Evolutionary conservation across 2,888 invertebrate species (phyloP), one percentile per base, ranked within the genome.

Genomic region (Epistrophe eligans): DNA sequence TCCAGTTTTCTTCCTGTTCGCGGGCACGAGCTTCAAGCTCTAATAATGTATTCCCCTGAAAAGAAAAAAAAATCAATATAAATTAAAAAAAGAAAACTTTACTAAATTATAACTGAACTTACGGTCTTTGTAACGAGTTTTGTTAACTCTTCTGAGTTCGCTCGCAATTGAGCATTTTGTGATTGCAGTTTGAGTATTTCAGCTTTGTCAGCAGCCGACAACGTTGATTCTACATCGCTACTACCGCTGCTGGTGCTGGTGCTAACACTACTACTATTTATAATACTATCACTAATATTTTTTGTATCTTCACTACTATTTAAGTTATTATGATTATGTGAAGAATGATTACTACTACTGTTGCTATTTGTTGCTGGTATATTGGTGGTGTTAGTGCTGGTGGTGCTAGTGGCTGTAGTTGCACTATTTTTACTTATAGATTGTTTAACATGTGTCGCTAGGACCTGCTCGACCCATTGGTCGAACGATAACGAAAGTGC

Each of bases 71-170:
- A 38, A 40, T 24, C 4, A 32, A 8, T 0, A 35, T 9, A 35
- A 5, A 43, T 15, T 43, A 45, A 24, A 32, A n/a, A 11, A 45
- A 24, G 24, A n/a, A 11, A 32, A 45, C 38, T 24, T 40, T 35
- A 57, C 50, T 64, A 71, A 45, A 9, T 76, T 32, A 11, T 50
- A 35, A 13, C 11, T 28, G 9, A 38, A 40, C 95, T 94, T 92
- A 97, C 97, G 89, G 97, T 97, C 91, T 97, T 96, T 89, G 95
- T 95, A 88, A 97, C 96, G 89, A 96, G 95, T 90, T 93, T 94
- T 93, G 96, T 96, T 91, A 97, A 96, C 92, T 96, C 95, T 88
- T 94, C 94, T 67, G 96, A 95, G 90, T 95, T 94, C 57, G 93
- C 93, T 90, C 95, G 95, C 89, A 96, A 93, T 89, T 95, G 95